phyloP scores from a whole-genome alignment of 2,113 vertebrate genomes.

The Thalassarche chlororhynchos region DNA sequence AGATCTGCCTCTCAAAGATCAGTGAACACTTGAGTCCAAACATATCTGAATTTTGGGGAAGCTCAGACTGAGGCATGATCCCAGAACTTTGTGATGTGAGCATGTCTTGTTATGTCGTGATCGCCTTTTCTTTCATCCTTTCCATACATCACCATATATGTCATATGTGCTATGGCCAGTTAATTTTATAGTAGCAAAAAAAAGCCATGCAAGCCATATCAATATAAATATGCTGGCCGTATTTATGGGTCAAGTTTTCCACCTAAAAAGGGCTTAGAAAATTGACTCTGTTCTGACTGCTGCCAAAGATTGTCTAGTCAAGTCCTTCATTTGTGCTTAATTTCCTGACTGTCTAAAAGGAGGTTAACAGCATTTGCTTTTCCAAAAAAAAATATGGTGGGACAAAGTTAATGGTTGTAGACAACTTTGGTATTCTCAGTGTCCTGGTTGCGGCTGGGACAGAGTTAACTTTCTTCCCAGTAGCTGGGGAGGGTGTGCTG shows the following conservation, averaged over 20 bases:
- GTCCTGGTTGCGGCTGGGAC: too few relatives aligned
- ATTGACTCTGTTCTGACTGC: neutral
- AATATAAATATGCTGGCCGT: neutral
- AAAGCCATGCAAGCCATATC: neutral
- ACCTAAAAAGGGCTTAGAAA: neutral
- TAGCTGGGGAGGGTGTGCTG: too few relatives aligned
- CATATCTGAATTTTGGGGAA: neutral
- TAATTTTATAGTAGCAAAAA: neutral
- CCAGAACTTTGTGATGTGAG: neutral
- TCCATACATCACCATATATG: neutral
- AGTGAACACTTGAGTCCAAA: neutral
- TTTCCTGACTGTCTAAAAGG: neutral
- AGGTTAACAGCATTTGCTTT: neutral
- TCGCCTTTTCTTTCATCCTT: neutral
- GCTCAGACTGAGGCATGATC: neutral
- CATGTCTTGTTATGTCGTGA: neutral
- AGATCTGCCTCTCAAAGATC: neutral
- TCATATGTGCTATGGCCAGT: accelerated
- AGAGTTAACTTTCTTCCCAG: too few relatives aligned
- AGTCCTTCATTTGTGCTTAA: neutral
- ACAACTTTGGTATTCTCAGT: neutral
- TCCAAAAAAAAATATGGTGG: neutral
- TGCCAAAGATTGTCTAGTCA: neutral
- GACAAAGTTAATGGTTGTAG: neutral
- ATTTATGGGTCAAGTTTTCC: neutral